Evolutionary conservation across 2,113 vertebrate species (phyloP).

Genomic region (Uria aalge): DNA sequence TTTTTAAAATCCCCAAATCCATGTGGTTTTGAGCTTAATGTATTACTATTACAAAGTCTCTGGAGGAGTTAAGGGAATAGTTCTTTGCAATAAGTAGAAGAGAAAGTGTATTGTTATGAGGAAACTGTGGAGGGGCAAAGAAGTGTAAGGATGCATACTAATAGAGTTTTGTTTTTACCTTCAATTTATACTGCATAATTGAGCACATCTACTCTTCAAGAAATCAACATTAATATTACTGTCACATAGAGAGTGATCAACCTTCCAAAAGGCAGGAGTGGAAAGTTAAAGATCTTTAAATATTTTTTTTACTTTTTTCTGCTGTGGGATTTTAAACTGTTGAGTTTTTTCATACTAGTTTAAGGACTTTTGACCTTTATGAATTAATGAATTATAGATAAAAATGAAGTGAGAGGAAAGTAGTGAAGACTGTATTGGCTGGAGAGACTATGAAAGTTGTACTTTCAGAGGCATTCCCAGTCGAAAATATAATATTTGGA

Average conservation of each 20-base stretch:
- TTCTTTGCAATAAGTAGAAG: background rate
- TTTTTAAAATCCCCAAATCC: slow-evolving; percentile 12
- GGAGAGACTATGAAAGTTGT: background rate
- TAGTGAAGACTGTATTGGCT: background rate
- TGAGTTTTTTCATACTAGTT: background rate
- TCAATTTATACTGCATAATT: slow-evolving; percentile 13
- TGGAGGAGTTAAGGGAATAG: slow-evolving; percentile 3
- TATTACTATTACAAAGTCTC: background rate
- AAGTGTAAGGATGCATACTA: slow-evolving; percentile 12
- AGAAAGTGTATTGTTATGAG: background rate
- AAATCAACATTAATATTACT: slow-evolving; percentile 21
- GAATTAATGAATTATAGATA: slow-evolving; percentile 34
- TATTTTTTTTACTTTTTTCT: background rate
- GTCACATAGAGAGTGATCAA: background rate
- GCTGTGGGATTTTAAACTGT: slow-evolving; percentile 5
- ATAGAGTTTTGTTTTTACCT: slow-evolving; percentile 31
- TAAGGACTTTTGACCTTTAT: slow-evolving; percentile 17
- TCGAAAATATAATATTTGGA: background rate
- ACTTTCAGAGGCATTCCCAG: background rate
- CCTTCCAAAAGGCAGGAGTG: background rate
- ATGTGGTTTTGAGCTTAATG: slow-evolving; percentile 21
- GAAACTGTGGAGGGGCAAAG: background rate
- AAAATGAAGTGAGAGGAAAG: background rate
- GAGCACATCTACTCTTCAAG: background rate
- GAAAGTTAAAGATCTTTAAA: slow-evolving; percentile 16